Base-by-base conservation (phyloP, 2,113 vertebrate species). In the Caretta caretta region DNA sequence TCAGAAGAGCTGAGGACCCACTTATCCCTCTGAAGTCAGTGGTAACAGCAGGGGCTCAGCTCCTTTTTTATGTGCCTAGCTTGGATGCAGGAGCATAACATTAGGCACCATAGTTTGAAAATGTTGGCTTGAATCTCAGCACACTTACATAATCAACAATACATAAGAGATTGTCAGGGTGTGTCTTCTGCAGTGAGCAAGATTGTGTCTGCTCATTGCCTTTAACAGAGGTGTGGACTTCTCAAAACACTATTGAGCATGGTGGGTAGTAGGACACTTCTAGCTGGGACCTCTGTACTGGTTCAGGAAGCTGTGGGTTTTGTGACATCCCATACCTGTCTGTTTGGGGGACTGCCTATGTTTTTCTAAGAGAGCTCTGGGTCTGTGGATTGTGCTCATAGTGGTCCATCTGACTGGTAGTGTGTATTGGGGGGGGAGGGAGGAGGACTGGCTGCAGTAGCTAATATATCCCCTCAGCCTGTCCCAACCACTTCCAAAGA, bases 381-480 rank as follows among this genome's bases (percentile, higher is more conserved):
- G 19, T 87, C 5, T n/a, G n/a, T 4, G 24, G 1, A 4, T 31
- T 42, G 4, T 83, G 29, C 19, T 92, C 3, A 1, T 2, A 0
- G 3, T 42, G 57, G 8, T 83, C 62, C 35, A 35, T 69, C 35
- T 69, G 35, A 69, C 35, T 69, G 29, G 13, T 14, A 35, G 29
- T 62, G 59, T 57, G 25, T 35, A 29, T 14, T 14, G 59, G 59
- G 16, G 2, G 16, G 54, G 54, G 24, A 56, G 35, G 16, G 7
- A 65, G 62, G 31, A 65, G 8, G 62, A 17, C 35, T 69, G 65
- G 1, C 4, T 14, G n/a, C 82, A 51, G 80, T 25, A 82, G 10
- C 16, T 17, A 46, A 38, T 0, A 0, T 10, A 5, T 76, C 84
- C 4, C 29, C 19, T 1, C 0, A 85, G 6, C 17, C 38, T 29